phyloP scores from a whole-genome alignment of 2,113 vertebrate species.

The Ctenodactylus gundi region DNA sequence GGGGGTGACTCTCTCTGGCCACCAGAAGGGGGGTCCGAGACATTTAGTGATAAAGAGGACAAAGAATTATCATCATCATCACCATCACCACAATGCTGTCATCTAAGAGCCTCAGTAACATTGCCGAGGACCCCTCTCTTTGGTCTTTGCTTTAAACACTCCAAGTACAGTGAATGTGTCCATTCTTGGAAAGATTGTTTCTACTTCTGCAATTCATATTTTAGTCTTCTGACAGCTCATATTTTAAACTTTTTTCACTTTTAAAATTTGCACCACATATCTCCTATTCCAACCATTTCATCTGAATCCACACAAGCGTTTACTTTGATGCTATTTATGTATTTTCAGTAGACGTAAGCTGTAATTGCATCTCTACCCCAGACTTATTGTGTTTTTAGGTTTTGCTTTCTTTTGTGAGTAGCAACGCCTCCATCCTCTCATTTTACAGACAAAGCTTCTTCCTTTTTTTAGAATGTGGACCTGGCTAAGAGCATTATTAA shows the following conservation, averaged over 20 bases:
- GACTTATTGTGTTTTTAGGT: neutral
- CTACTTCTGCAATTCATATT: neutral
- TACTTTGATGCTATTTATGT: neutral
- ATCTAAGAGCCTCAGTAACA: neutral
- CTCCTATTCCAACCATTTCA: neutral
- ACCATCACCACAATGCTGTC: too few relatives aligned
- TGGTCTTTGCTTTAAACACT: neutral
- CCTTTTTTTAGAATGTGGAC: slow-evolving; percentile 23
- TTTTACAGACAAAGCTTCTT: neutral
- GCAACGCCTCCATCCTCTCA: neutral
- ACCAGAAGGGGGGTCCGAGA: slow-evolving; percentile 26
- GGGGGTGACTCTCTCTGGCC: neutral
- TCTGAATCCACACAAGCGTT: neutral
- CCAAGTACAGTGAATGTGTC: neutral
- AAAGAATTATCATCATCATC: neutral
- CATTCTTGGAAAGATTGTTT: neutral
- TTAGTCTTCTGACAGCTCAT: neutral
- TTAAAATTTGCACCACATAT: neutral
- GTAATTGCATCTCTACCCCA: neutral
- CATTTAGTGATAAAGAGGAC: slow-evolving; percentile 41
- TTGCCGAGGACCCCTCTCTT: neutral
- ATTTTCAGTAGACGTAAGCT: neutral
- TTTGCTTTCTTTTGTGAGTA: neutral
- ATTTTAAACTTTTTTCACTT: neutral
- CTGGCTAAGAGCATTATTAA: slow-evolving; percentile 37